Evolutionary conservation across 2,797 vertebrate species (phyloP).

Genomic region (Clarias fuscus): DNA sequence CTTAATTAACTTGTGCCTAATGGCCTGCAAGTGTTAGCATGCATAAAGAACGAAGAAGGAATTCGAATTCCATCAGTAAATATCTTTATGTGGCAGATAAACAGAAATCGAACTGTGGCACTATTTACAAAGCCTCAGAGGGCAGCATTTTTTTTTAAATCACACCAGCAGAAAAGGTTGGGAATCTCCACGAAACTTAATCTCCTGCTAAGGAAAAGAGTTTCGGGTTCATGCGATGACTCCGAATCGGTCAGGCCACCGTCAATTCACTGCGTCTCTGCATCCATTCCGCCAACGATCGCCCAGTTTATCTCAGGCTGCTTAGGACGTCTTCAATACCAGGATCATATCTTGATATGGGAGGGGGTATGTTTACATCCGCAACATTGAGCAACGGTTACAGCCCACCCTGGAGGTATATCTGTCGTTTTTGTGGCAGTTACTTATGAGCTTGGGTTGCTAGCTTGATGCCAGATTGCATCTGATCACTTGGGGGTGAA

Average conservation of each 20-base stretch:
- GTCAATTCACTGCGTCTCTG: constrained; percentile 35
- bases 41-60: neutral
- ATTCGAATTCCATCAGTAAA: constrained; percentile 14
- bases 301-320: neutral
- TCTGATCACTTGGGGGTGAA: too few relatives aligned
- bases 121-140: constrained; percentile 17
- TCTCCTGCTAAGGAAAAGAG: neutral
- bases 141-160: neutral
- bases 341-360: neutral
- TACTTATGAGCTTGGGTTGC: too few relatives aligned
- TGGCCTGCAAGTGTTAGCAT: neutral
- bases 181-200: constrained; percentile 12
- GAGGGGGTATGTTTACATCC: too few relatives aligned
- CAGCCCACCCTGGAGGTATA: too few relatives aligned
- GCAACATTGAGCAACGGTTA: too few relatives aligned
- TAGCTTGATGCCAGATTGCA: too few relatives aligned
- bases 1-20: constrained; percentile 20
- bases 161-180: constrained; percentile 1
- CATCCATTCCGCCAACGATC: neutral
- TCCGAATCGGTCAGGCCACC: constrained; percentile 11
- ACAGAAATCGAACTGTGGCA: constrained; percentile 3
- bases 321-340: too few relatives aligned
- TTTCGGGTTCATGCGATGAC: constrained; percentile 31
- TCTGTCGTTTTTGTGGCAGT: too few relatives aligned
- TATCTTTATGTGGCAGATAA: neutral